A percentile compares a stretch with the other conserved stretches of the same genome.
These are phyloP conservation scores for Leptestheria dahalacensis DNA, from an alignment of 1,140 invertebrate species.

Conservation along the genomic window DNA sequence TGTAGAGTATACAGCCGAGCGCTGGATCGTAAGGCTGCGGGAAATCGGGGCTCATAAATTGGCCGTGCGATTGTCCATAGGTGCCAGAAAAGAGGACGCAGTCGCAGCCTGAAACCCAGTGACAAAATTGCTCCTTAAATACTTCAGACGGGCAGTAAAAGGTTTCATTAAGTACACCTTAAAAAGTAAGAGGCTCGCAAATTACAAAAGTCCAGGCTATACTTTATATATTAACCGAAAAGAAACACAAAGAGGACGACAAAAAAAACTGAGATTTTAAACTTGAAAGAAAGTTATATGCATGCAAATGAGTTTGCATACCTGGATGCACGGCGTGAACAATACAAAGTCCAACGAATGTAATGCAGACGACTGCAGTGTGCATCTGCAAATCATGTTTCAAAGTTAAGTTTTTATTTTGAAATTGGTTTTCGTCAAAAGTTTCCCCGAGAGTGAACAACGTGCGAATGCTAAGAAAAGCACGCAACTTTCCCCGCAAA, in stretches of 20 bases:
- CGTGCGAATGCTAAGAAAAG: no score
- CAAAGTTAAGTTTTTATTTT: no score
- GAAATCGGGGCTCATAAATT: conserved; percentile 17
- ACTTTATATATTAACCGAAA: no score
- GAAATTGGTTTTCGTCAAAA: no score
- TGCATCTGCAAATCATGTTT: background rate
- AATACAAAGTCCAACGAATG: background rate
- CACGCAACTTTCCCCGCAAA: no score
- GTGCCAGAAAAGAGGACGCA: conserved; percentile 15
- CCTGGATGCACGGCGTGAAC: background rate
- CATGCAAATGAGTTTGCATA: background rate
- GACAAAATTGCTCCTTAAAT: background rate
- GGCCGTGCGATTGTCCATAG: conserved; percentile 12
- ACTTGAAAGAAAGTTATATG: background rate
- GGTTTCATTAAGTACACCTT: no score
- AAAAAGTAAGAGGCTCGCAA: no score
- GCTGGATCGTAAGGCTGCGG: conserved; percentile 15
- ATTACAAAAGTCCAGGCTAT: no score
- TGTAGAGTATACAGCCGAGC: conserved; percentile 14
- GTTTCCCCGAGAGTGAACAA: no score
- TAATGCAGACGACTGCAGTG: background rate
- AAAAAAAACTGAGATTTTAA: no score
- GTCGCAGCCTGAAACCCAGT: conserved; percentile 14
- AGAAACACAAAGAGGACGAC: no score
- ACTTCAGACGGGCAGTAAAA: no score